Evolutionary conservation across 2,888 invertebrate genomes (phyloP).

Genomic region (Invenusta paracnida): DNA sequence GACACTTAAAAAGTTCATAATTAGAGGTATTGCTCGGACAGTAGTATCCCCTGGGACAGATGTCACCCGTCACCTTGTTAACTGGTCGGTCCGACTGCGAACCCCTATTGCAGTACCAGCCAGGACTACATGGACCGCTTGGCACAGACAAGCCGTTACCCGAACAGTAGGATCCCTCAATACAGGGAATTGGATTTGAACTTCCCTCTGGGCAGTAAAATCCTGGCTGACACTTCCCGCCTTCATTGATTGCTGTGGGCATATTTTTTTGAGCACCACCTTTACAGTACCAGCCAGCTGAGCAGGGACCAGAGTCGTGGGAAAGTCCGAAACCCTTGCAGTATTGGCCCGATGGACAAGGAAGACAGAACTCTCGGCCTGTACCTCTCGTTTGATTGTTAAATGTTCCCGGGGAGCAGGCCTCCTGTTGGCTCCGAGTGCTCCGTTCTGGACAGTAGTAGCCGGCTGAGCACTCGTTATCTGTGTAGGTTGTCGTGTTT

Average conservation of each 20-base stretch:
- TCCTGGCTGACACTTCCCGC: slow-evolving; percentile 54
- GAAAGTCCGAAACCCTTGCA: slow-evolving; percentile 52
- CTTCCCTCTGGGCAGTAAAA: slow-evolving; percentile 56
- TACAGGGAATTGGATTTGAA: slow-evolving; percentile 50
- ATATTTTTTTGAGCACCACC: slow-evolving; percentile 52
- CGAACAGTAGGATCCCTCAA: slow-evolving; percentile 54
- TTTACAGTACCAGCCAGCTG: slow-evolving; percentile 56
- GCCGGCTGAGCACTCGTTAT: slow-evolving; percentile 52
- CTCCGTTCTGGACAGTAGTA: slow-evolving; percentile 55
- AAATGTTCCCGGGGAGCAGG: slow-evolving; percentile 54
- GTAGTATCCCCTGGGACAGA: slow-evolving; percentile 51
- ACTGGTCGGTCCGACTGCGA: slow-evolving; percentile 50
- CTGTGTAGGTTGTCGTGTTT: slow-evolving; percentile 51
- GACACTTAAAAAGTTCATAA: not conserved
- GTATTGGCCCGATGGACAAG: slow-evolving; percentile 55
- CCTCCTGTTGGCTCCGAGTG: slow-evolving; percentile 49
- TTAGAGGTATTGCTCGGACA: slow-evolving; percentile 50
- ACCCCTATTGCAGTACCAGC: slow-evolving; percentile 52
- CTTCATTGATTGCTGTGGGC: slow-evolving; percentile 50
- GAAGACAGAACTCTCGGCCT: slow-evolving; percentile 49
- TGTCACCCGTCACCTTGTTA: slow-evolving; percentile 52
- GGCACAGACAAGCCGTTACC: slow-evolving; percentile 50
- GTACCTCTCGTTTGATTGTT: slow-evolving; percentile 50
- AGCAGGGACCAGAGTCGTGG: slow-evolving; percentile 51
- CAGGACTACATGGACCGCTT: slow-evolving; percentile 53